A percentile compares a stretch with the other conserved stretches of the same genome.
These are phyloP conservation scores for Bhutanitis thaidina DNA, from an alignment of 2,888 invertebrate genomes.

Conservation along the genomic window DNA sequence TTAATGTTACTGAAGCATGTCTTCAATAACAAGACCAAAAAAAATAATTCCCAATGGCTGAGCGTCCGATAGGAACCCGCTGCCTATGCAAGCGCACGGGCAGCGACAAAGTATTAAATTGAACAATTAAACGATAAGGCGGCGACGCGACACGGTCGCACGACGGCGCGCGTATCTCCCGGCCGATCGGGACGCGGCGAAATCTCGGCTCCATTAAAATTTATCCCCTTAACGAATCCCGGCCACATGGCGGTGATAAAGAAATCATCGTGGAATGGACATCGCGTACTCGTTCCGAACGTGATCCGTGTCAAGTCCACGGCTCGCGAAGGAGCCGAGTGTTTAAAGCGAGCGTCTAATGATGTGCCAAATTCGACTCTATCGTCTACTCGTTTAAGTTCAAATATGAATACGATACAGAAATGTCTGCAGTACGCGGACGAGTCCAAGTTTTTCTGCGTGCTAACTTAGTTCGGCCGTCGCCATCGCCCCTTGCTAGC, in stretches of 20 bases:
- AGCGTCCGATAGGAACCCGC: no score
- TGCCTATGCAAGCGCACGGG: no score
- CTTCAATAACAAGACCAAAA: no score
- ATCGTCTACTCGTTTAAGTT: neutral
- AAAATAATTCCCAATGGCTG: no score
- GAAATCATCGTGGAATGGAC: conserved; percentile 41
- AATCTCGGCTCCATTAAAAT: conserved; percentile 25
- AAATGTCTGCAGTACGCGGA: neutral
- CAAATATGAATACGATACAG: neutral
- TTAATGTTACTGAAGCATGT: no score
- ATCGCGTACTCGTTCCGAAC: conserved; percentile 35
- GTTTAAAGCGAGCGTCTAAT: neutral
- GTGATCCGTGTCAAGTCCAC: conserved; percentile 41
- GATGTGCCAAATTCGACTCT: neutral
- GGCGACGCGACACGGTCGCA: neutral
- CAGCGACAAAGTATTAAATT: conserved; percentile 5
- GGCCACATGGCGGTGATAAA: conserved; percentile 43
- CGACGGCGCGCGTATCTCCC: conserved; percentile 2
- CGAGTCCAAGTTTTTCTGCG: conserved; percentile 12
- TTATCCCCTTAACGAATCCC: conserved; percentile 24
- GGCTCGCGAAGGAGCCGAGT: neutral
- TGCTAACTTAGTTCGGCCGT: conserved; percentile 11
- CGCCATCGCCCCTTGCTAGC: neutral
- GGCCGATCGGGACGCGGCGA: conserved; percentile 23
- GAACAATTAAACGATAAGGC: conserved; percentile 2